phyloP scores from a whole-genome alignment of 2,888 invertebrate species.

The Cheilosia soror region DNA sequence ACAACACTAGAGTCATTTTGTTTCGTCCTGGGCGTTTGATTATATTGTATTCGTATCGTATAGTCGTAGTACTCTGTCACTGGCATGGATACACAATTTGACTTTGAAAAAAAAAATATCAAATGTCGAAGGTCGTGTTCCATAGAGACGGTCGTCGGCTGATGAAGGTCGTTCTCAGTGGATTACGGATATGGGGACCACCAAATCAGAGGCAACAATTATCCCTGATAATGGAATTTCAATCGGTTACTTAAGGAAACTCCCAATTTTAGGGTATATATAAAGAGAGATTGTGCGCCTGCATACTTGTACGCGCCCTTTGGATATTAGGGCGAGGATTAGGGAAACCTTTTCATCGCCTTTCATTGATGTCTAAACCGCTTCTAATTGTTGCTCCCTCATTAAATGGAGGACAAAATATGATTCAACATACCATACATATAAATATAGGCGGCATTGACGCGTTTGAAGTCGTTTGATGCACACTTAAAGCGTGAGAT shows the following conservation, averaged over 20 bases:
- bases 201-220: slow-evolving; percentile 51
- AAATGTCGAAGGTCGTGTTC: slow-evolving; percentile 60
- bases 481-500: slow-evolving; percentile 57
- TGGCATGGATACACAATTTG: background rate
- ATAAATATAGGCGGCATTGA: no score
- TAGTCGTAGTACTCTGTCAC: no score
- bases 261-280: slow-evolving; percentile 1
- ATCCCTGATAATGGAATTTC: slow-evolving; percentile 44
- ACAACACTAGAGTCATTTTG: slow-evolving; percentile 26
- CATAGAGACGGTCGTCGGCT: background rate
- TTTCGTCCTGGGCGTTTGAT: slow-evolving; percentile 22
- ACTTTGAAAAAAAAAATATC: slow-evolving; percentile 25
- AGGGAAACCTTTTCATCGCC: slow-evolving; percentile 28
- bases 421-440: background rate
- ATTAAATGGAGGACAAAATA: slow-evolving; percentile 13
- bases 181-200: slow-evolving; percentile 16
- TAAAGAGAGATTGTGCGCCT: slow-evolving; percentile 1
- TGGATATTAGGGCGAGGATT: slow-evolving; percentile 11
- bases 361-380: slow-evolving; percentile 44
- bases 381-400: slow-evolving; percentile 45
- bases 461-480: slow-evolving; percentile 57
- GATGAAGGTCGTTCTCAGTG: slow-evolving; percentile 24
- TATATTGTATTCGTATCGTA: slow-evolving; percentile 13
- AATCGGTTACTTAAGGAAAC: slow-evolving; percentile 48
- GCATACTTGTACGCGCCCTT: slow-evolving; percentile 28